Conservation (phyloP, 2,797 vertebrate species). For the Muscicapa comitata region DNA sequence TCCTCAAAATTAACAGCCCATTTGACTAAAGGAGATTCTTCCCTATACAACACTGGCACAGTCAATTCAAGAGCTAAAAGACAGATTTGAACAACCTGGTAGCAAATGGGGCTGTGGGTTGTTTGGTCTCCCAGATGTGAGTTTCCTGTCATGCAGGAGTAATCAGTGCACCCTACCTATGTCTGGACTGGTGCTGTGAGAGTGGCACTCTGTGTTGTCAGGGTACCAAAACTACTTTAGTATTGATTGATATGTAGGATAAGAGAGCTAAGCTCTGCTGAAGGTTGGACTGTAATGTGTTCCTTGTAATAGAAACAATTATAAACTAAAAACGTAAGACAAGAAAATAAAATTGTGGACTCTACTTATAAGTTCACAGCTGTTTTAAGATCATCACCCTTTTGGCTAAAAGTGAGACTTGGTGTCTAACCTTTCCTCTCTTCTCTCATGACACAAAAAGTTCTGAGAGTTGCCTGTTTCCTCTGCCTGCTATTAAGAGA, state of each 20-base stretch:
- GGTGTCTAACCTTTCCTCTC: not conserved
- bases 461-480: not conserved
- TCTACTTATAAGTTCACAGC: not conserved
- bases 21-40: not conserved
- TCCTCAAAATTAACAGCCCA: not conserved
- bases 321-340: not conserved
- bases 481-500: not conserved
- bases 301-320: not conserved
- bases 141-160: not conserved
- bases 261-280: not conserved
- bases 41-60: not conserved
- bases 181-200: not conserved
- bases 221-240: not conserved
- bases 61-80: not conserved
- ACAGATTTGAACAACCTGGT: not conserved
- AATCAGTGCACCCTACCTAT: not conserved
- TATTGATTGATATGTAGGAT: not conserved
- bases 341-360: not conserved
- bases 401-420: not conserved
- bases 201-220: not conserved
- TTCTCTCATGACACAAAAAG: not conserved
- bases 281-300: not conserved
- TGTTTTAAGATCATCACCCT: not conserved
- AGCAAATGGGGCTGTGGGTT: not conserved
- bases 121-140: not conserved